Conservation (phyloP, 2,888 invertebrate species). For the Megaustenia siamemsis region DNA sequence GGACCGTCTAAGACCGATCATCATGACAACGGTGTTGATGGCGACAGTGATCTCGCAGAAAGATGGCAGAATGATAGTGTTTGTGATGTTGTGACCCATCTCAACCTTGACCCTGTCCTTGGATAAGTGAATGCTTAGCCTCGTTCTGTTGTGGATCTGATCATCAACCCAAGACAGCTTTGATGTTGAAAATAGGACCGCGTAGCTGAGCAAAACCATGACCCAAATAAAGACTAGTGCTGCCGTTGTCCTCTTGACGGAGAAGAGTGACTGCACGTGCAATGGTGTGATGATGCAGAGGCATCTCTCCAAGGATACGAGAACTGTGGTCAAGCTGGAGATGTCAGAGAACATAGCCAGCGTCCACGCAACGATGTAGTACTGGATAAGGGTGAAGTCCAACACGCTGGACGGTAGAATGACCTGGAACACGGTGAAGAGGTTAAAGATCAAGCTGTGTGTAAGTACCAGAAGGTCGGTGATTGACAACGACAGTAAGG, state of each 20-base stretch:
- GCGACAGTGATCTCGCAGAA: constrained; percentile 2
- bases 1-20: constrained; percentile 4
- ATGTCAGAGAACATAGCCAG: constrained; percentile 15
- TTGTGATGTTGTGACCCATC: constrained; percentile 12
- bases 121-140: neutral
- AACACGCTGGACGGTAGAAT: neutral
- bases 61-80: constrained; percentile 5
- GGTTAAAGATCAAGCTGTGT: neutral
- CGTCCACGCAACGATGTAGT: constrained; percentile 2
- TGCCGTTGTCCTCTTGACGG: neutral
- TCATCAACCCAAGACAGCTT: neutral
- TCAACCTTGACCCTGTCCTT: neutral
- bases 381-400: neutral
- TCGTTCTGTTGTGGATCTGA: neutral
- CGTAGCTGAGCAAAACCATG: neutral
- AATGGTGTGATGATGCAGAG: constrained; percentile 20
- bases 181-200: neutral
- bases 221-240: neutral
- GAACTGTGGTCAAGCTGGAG: constrained; percentile 21
- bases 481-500: constrained; percentile 14
- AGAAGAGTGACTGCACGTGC: constrained; percentile 14
- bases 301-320: constrained; percentile 20
- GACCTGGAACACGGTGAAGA: neutral
- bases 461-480: neutral
- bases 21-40: constrained; percentile 18